These are phyloP conservation scores for Melanotaenia maccullochi DNA, from an alignment of 2,797 vertebrate genomes.

Conservation along the genomic window DNA sequence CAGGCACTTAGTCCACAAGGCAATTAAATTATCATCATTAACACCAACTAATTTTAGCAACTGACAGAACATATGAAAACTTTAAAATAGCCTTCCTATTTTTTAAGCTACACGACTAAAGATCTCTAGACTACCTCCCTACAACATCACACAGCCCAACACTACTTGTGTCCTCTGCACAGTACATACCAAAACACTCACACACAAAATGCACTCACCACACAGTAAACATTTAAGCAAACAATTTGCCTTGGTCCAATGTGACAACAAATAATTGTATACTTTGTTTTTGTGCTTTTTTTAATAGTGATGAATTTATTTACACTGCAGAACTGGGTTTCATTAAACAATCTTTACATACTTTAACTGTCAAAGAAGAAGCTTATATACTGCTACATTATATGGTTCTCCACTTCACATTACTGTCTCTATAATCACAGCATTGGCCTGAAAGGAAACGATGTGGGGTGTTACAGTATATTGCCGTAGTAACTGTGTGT, in stretches of 20 bases:
- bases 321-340: slow-evolving; percentile 36
- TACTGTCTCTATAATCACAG: slow-evolving; percentile 20
- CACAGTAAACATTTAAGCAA: slow-evolving; percentile 25
- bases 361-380: slow-evolving; percentile 24
- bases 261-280: slow-evolving; percentile 17
- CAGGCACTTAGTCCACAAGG: slow-evolving; percentile 76
- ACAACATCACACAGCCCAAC: background rate
- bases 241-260: slow-evolving; percentile 18
- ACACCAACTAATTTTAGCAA: slow-evolving; percentile 42
- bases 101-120: slow-evolving; percentile 38
- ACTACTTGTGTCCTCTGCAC: slow-evolving; percentile 5
- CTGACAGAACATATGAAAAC: slow-evolving; percentile 24
- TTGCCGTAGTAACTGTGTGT: slow-evolving; percentile 54
- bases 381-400: slow-evolving; percentile 49
- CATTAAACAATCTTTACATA: slow-evolving; percentile 7
- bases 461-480: slow-evolving; percentile 30
- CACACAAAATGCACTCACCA: slow-evolving; percentile 1
- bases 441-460: slow-evolving; percentile 40
- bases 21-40: slow-evolving; percentile 31
- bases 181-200: background rate
- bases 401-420: slow-evolving; percentile 19
- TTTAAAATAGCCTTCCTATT: slow-evolving; percentile 10
- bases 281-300: slow-evolving; percentile 33
- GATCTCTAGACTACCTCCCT: slow-evolving; percentile 15
- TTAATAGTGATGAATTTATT: slow-evolving; percentile 34